These are phyloP conservation scores for Baronia brevicornis DNA, from an alignment of 2,888 invertebrate genomes.

Conservation along the genomic window DNA sequence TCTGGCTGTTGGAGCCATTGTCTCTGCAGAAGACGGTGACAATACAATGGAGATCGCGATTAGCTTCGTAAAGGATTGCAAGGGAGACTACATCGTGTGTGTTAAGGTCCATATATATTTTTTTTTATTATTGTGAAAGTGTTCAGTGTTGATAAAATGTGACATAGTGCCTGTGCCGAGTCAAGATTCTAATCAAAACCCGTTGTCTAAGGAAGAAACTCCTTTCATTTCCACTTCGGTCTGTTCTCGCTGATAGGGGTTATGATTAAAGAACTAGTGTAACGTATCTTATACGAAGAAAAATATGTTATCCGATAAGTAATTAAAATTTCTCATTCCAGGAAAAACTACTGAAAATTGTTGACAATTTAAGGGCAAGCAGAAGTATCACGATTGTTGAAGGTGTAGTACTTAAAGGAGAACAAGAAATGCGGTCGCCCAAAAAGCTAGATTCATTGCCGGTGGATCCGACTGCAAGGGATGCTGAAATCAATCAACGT, in stretches of 20 bases:
- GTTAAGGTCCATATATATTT: conserved; percentile 80
- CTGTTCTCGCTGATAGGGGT: neutral
- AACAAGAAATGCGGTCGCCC: conserved; percentile 56
- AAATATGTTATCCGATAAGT: no score
- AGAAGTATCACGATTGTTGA: conserved; percentile 76
- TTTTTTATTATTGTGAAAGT: conserved; percentile 59
- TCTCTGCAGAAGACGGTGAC: conserved; percentile 61
- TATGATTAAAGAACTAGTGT: no score
- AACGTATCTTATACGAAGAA: no score
- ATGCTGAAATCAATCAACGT: conserved; percentile 82
- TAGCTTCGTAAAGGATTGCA: conserved; percentile 82
- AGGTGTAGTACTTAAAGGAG: conserved; percentile 77
- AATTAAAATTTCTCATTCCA: conserved; percentile 47
- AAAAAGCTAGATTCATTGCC: conserved; percentile 81
- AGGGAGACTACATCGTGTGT: conserved; percentile 80
- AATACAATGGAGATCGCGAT: conserved; percentile 78
- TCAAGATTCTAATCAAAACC: no score
- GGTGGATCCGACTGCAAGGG: conserved; percentile 82
- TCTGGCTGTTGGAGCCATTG: conserved; percentile 54
- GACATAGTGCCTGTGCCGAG: conserved; percentile 29
- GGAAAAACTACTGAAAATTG: conserved; percentile 82
- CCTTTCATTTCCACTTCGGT: conserved; percentile 6
- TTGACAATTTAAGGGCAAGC: conserved; percentile 71
- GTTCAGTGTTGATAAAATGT: conserved; percentile 37
- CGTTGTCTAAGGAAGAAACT: no score